A percentile compares a stretch with the other conserved stretches of the same genome.
Conservation (phyloP, 2,113 vertebrate genomes). For the Podilymbus podiceps region DNA sequence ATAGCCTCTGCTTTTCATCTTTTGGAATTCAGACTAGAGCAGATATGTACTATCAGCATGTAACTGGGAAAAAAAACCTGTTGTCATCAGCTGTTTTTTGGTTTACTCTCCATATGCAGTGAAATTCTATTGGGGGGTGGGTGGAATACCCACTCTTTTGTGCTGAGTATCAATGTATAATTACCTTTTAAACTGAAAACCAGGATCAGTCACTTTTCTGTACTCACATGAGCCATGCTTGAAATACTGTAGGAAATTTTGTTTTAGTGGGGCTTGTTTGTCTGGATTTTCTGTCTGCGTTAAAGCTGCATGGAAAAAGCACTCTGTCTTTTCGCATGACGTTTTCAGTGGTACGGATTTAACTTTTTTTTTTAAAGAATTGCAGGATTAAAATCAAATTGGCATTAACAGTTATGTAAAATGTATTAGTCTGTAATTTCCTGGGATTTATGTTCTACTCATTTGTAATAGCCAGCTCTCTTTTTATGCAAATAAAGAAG, state of each 20-base stretch:
- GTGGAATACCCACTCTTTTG: neutral
- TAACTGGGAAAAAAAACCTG: neutral
- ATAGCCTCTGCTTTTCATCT: neutral
- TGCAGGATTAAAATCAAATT: conserved; percentile 79
- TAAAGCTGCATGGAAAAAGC: neutral
- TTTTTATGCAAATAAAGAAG: conserved; percentile 19
- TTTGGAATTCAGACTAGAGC: neutral
- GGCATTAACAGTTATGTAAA: conserved; percentile 81
- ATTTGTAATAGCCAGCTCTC: conserved; percentile 29
- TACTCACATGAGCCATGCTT: neutral
- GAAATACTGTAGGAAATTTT: neutral
- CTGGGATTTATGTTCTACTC: conserved; percentile 74
- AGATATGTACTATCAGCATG: neutral
- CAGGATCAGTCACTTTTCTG: neutral
- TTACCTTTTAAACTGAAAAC: neutral
- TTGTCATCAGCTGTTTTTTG: neutral
- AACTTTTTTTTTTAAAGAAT: neutral
- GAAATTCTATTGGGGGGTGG: neutral
- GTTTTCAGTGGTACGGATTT: neutral
- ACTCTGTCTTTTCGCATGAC: neutral
- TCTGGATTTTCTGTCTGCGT: neutral
- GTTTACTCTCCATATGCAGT: neutral
- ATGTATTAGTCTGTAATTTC: conserved; percentile 74
- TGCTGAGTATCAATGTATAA: neutral
- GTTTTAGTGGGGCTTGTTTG: neutral